A percentile compares a stretch with the other conserved stretches of the same genome.
Evolutionary conservation across 2,113 vertebrate species (phyloP).

Genomic region (Alouatta palliata): DNA sequence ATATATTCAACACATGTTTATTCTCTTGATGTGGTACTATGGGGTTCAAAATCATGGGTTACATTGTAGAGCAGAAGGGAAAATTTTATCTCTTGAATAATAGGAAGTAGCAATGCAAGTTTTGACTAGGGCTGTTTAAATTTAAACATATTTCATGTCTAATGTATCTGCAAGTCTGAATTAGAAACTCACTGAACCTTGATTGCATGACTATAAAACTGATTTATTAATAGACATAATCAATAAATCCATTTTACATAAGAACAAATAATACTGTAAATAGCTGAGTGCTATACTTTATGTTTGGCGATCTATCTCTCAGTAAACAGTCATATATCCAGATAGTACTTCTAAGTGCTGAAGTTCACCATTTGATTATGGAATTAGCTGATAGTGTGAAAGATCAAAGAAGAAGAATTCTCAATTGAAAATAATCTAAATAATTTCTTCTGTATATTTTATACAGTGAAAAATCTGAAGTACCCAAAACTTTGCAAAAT

Average conservation of each 20-base stretch:
- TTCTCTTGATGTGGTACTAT: background rate
- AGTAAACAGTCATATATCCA: background rate
- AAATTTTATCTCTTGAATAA: slow-evolving; percentile 30
- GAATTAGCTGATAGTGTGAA: background rate
- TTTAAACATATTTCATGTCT: slow-evolving; percentile 53
- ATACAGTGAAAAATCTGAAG: background rate
- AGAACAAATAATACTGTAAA: slow-evolving; percentile 51
- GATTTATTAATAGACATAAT: slow-evolving; percentile 60
- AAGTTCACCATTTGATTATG: background rate
- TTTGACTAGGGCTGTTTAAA: background rate
- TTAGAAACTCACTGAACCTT: slow-evolving; percentile 50
- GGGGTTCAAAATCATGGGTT: background rate
- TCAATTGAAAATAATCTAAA: background rate
- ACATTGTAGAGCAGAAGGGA: background rate
- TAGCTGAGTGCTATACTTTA: slow-evolving; percentile 17
- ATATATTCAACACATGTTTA: background rate
- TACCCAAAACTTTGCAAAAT: background rate
- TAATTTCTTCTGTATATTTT: background rate
- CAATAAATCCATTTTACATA: slow-evolving; percentile 59
- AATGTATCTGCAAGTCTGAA: slow-evolving; percentile 53
- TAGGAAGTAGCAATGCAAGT: background rate
- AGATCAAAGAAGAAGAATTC: background rate
- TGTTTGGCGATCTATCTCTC: slow-evolving; percentile 18
- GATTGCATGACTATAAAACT: slow-evolving; percentile 53
- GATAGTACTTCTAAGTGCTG: background rate